phyloP scores from a whole-genome alignment of 2,888 invertebrate species.

The Parnassius orleans region DNA sequence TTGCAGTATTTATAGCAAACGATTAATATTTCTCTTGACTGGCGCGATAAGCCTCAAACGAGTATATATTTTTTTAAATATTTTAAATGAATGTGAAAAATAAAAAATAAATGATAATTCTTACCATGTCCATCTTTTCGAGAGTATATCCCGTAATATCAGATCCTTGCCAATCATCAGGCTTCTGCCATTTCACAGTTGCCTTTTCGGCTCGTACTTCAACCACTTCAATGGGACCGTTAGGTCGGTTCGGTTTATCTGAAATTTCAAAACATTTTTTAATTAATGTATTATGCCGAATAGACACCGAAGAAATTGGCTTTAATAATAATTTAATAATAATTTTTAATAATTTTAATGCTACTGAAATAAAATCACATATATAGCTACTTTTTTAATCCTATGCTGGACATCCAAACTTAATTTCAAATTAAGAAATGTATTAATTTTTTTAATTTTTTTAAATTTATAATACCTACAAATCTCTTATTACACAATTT shows the following conservation, averaged over 20 bases:
- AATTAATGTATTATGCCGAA: no score
- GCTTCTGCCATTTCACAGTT: conserved; percentile 95
- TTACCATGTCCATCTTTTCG: conserved; percentile 95
- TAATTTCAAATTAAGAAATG: no score
- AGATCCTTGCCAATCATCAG: conserved; percentile 93
- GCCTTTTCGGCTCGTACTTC: conserved; percentile 95
- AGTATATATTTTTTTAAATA: neutral
- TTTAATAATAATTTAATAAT: no score
- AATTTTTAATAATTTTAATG: no score
- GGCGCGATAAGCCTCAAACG: neutral
- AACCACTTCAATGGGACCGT: conserved; percentile 91
- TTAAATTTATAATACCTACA: no score
- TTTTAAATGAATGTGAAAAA: neutral
- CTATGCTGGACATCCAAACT: no score
- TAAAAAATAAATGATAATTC: conserved; percentile 24
- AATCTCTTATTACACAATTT: no score
- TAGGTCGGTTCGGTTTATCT: conserved; percentile 92
- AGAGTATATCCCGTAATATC: conserved; percentile 94
- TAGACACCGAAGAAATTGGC: no score
- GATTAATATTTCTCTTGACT: neutral
- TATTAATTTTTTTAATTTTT: no score
- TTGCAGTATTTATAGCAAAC: neutral
- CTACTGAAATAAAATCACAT: no score
- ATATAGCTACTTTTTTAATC: no score
- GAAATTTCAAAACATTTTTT: conserved; percentile 28